Conservation (phyloP, 2,888 invertebrate species). For the Pristionchus japonicus region DNA sequence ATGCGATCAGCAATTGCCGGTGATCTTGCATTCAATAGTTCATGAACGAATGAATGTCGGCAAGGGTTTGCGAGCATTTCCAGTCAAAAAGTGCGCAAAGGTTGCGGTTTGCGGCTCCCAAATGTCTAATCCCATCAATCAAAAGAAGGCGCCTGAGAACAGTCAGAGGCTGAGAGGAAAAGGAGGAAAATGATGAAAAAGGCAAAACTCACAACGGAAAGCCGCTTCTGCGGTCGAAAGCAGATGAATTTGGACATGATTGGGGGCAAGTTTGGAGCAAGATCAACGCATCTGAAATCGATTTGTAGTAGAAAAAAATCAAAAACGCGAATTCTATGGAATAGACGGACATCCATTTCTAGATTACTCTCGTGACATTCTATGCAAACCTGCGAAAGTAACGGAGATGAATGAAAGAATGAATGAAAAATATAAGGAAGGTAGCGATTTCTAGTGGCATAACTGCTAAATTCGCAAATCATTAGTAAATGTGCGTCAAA, state of each 20-base stretch:
- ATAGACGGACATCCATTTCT: background rate
- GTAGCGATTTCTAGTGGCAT: no score
- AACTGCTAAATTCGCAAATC: no score
- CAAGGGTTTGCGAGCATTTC: no score
- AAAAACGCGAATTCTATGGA: background rate
- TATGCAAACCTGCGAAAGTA: no score
- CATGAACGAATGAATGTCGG: no score
- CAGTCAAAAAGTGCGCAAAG: background rate
- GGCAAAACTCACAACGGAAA: conserved; percentile 32
- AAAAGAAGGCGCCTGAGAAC: background rate
- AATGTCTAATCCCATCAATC: conserved; percentile 33
- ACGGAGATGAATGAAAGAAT: no score
- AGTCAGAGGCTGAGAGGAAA: background rate
- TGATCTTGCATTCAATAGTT: no score
- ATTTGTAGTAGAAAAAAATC: background rate
- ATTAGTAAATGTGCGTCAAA: no score
- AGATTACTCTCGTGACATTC: background rate
- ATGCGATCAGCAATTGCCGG: no score
- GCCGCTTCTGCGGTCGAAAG: conserved; percentile 15
- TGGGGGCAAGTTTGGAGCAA: background rate
- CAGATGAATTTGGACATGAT: conserved; percentile 20
- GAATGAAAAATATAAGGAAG: no score
- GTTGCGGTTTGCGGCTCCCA: background rate
- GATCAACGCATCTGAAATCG: background rate
- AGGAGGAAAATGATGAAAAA: background rate